A percentile compares a stretch with the other conserved stretches of the same genome.
Evolutionary conservation across 2,797 vertebrate species (phyloP).

Genomic region (Myotis planiceps): DNA sequence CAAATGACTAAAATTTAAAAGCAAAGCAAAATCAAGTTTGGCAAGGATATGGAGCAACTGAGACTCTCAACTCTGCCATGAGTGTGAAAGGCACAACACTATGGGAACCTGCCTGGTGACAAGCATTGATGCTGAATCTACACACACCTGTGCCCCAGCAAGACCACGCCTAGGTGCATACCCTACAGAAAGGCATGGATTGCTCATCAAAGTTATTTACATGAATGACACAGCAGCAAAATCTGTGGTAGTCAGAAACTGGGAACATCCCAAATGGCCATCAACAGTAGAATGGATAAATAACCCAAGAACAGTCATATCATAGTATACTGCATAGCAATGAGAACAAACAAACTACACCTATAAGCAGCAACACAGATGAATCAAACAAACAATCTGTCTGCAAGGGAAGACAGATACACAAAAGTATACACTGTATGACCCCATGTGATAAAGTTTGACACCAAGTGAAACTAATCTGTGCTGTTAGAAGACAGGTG

Average conservation of each 20-base stretch:
- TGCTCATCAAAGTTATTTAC: neutral
- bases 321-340: neutral
- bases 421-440: rapidly evolving
- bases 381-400: rapidly evolving
- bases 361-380: neutral
- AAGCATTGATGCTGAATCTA: too few species aligned
- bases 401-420: neutral
- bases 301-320: too few species aligned
- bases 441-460: rapidly evolving
- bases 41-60: neutral
- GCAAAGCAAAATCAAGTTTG: neutral
- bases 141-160: neutral
- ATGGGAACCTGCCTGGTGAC: rapidly evolving
- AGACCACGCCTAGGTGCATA: rapidly evolving
- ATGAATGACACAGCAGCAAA: neutral
- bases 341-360: neutral
- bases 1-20: neutral
- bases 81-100: neutral
- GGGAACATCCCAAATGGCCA: neutral
- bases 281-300: neutral
- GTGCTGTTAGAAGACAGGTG: too few species aligned
- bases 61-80: neutral
- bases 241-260: rapidly evolving
- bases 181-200: rapidly evolving
- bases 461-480: too few species aligned